phyloP scores from a whole-genome alignment of 2,888 invertebrate species.

The Plagodis pulveraria region DNA sequence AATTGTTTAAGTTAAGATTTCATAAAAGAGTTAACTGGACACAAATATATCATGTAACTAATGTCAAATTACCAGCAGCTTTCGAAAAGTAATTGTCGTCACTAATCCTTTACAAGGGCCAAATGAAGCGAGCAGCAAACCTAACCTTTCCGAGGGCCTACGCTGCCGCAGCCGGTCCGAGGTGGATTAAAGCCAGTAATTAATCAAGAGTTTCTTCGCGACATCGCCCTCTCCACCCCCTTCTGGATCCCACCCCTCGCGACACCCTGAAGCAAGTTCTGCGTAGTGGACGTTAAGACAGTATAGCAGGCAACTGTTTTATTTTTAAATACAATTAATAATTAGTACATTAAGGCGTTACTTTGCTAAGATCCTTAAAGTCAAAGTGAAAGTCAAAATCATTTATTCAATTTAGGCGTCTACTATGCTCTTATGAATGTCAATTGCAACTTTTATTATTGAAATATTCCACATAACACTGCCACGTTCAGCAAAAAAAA shows the following conservation, averaged over 20 bases:
- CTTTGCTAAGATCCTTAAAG: too few relatives aligned
- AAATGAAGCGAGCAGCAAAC: conserved; percentile 23
- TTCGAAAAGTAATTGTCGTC: conserved; percentile 9
- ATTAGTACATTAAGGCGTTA: too few relatives aligned
- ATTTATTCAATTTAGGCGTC: too few relatives aligned
- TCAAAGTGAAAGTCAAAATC: too few relatives aligned
- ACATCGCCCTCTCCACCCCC: conserved; percentile 35
- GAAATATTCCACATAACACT: too few relatives aligned
- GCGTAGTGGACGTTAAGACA: not conserved
- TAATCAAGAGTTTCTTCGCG: conserved; percentile 61
- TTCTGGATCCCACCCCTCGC: conserved; percentile 9
- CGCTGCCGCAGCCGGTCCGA: conserved; percentile 22
- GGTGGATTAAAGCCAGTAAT: conserved; percentile 59
- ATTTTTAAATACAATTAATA: too few relatives aligned
- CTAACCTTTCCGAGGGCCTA: conserved; percentile 23
- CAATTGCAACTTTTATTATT: too few relatives aligned
- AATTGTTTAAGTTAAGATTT: too few relatives aligned
- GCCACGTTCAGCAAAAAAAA: too few relatives aligned
- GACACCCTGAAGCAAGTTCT: conserved; percentile 11
- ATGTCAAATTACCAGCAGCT: not conserved
- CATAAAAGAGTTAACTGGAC: too few relatives aligned
- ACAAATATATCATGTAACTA: not conserved
- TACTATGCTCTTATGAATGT: too few relatives aligned
- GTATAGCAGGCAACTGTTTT: not conserved
- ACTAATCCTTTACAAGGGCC: conserved; percentile 11